These are phyloP conservation scores for Chromis chromis DNA, from an alignment of 2,797 vertebrate genomes.

Conservation along the genomic window DNA sequence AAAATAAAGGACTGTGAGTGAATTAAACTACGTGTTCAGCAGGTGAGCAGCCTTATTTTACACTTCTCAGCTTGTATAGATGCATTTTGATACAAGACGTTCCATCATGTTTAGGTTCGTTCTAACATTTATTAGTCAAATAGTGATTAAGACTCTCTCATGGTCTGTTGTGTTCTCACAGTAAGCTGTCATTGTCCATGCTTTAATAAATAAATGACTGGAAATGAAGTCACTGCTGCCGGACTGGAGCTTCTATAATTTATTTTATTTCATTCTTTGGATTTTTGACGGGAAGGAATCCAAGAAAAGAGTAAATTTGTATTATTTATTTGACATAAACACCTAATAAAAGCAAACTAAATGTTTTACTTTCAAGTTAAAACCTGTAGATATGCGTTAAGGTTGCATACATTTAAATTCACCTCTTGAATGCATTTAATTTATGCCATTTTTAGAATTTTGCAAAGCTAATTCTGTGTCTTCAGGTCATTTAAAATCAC, in stretches of 20 bases:
- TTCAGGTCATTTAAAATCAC: too few species aligned
- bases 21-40: constrained; percentile 1
- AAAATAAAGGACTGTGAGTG: not conserved
- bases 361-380: too few species aligned
- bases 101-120: constrained; percentile 37
- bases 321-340: too few species aligned
- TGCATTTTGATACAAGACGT: constrained; percentile 54
- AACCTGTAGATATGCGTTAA: too few species aligned
- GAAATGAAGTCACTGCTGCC: constrained; percentile 7
- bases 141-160: constrained; percentile 28
- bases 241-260: constrained; percentile 4
- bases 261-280: not conserved
- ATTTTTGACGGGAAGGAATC: not conserved
- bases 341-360: too few species aligned
- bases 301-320: too few species aligned
- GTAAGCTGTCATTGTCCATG: constrained; percentile 80
- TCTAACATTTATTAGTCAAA: constrained; percentile 26
- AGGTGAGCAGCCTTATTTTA: constrained; percentile 25
- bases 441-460: too few species aligned
- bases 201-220: constrained; percentile 66
- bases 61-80: constrained; percentile 7
- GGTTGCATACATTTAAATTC: too few species aligned
- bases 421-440: too few species aligned
- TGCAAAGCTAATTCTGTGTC: too few species aligned
- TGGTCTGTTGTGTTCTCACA: constrained; percentile 51